phyloP scores from a whole-genome alignment of 2,113 vertebrate species.

The Mandrillus leucophaeus region DNA sequence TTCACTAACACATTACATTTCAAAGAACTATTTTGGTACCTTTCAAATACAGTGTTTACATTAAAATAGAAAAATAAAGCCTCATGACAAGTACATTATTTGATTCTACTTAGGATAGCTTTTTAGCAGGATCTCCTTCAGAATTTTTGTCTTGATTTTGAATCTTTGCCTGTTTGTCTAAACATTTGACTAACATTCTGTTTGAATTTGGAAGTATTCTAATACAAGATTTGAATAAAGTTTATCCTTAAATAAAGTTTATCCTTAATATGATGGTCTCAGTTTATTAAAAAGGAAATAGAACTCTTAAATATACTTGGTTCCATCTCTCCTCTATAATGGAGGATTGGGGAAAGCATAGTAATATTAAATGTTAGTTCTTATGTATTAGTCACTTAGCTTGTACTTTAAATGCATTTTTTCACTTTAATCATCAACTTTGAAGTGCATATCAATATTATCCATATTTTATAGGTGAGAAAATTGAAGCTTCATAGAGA shows the following conservation, averaged over 20 bases:
- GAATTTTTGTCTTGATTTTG: conserved; percentile 54
- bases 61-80: conserved; percentile 45
- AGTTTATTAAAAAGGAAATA: conserved; percentile 15
- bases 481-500: background rate
- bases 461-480: background rate
- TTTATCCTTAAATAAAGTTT: conserved; percentile 73
- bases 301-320: background rate
- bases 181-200: conserved; percentile 11
- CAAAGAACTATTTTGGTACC: background rate
- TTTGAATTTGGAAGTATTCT: conserved; percentile 40
- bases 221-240: conserved; percentile 69
- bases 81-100: background rate
- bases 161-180: conserved; percentile 4
- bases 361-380: background rate
- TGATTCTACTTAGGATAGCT: background rate
- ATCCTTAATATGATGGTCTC: background rate
- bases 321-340: background rate
- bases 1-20: conserved; percentile 3
- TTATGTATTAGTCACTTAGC: background rate
- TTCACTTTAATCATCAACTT: background rate
- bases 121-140: background rate
- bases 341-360: no score
- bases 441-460: background rate
- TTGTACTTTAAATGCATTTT: background rate
- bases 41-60: conserved; percentile 41